Evolutionary conservation across 2,888 invertebrate genomes (phyloP).

Genomic region (Plusia festucae): DNA sequence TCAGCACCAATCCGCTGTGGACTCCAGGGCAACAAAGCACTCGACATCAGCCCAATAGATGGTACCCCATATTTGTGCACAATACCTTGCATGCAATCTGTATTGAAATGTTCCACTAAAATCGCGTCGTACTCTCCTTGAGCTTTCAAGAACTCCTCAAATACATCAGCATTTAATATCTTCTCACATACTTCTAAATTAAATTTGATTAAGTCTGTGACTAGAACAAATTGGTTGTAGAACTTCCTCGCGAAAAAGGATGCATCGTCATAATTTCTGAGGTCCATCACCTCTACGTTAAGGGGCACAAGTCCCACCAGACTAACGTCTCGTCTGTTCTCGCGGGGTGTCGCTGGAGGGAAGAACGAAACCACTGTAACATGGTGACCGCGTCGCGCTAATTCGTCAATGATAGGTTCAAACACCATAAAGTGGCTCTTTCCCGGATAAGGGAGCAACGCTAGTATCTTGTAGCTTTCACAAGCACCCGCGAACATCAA

Average conservation of each 20-base stretch:
- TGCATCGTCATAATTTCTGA: constrained; percentile 60
- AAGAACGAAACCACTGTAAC: constrained; percentile 85
- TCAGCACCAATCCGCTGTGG: constrained; percentile 74
- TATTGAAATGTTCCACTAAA: constrained; percentile 84
- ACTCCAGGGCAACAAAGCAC: constrained; percentile 78
- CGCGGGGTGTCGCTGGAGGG: constrained; percentile 61
- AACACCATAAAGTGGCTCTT: constrained; percentile 87
- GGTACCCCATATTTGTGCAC: constrained; percentile 79
- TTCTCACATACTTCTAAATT: constrained; percentile 67
- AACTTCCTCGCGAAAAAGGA: constrained; percentile 45
- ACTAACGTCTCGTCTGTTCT: constrained; percentile 70
- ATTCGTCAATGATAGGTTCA: constrained; percentile 78
- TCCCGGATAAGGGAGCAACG: constrained; percentile 80
- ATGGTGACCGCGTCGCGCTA: constrained; percentile 80
- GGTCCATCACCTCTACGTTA: constrained; percentile 66
- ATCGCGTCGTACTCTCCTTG: constrained; percentile 82
- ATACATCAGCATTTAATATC: constrained; percentile 64
- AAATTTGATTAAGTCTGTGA: constrained; percentile 56
- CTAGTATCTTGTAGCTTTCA: constrained; percentile 73
- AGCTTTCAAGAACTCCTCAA: constrained; percentile 69
- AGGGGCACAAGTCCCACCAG: constrained; percentile 61
- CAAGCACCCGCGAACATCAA: constrained; percentile 44
- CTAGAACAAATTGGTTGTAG: constrained; percentile 53
- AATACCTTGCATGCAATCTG: constrained; percentile 83
- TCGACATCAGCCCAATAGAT: constrained; percentile 78